Base-by-base conservation (phyloP, 2,888 invertebrate genomes). In the Rhaphigaster nebulosa region DNA sequence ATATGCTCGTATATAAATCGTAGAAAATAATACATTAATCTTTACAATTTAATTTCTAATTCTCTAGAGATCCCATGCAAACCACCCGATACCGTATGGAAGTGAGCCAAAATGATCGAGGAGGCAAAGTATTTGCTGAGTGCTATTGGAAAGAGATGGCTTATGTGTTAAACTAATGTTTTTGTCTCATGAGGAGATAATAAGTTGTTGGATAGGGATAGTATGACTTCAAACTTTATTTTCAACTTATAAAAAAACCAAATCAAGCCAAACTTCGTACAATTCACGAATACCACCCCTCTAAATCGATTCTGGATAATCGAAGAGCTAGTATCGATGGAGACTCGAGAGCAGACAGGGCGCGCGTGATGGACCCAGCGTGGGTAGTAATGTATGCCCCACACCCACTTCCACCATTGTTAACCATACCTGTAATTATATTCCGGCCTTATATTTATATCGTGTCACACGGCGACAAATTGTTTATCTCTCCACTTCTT, bases 351-450 rank as follows among this genome's bases (percentile, higher is more conserved):
- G n/a, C 20, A 87, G 87, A 87, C 45, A 52, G 87, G 29, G 87
- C 45, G 45, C 26, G 45, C 52, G 90, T 45, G 90, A 90, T 90
- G 90, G 90, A 90, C 29, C 88, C 26, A 26, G 84, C 84, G 87
- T 89, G 70, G 89, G 89, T 29, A 26, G 87, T 87, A 52, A 87
- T 52, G 89, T 76, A 89, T 70, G 65, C 70, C 45, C 89, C 80
- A 90, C 89, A 76, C 91, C 84, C 91, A 91, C 91, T 60, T 41
- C 80, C 56, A 52, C 91, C 88, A 91, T 91, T 91, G 91, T 91
- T 91, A 89, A 91, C 80, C 89, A 91, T 70, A 89, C 89, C 89
- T 91, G 89, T 91, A 91, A 91, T 91, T 91, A 91, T 70, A 89
- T 89, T 65, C 91, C 89, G 45, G 84, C 38, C 45, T 41, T 84